Conservation (phyloP, 2,113 vertebrate species). For the Pimephales promelas region DNA sequence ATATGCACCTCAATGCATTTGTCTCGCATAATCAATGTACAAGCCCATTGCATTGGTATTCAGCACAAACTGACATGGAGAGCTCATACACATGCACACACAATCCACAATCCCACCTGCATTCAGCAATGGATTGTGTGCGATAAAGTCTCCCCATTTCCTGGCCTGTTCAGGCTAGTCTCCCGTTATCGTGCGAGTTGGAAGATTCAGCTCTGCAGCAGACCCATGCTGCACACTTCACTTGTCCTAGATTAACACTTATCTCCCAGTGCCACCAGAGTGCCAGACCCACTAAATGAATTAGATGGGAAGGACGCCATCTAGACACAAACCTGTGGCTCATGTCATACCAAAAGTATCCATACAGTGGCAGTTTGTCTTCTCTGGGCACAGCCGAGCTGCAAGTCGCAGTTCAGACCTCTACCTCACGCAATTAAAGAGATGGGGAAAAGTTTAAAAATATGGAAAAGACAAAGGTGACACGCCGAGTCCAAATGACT, state of each 20-base stretch:
- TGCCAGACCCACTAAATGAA: conserved; percentile 73
- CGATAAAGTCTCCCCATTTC: conserved; percentile 67
- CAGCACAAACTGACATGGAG: background rate
- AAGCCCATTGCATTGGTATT: background rate
- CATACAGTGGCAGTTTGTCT: conserved; percentile 28
- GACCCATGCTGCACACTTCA: conserved; percentile 65
- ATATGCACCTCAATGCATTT: background rate
- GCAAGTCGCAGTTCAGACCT: conserved; percentile 12
- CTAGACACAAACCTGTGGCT: conserved; percentile 63
- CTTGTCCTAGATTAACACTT: conserved; percentile 77
- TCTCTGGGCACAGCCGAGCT: background rate
- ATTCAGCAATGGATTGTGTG: conserved; percentile 53
- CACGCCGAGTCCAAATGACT: conserved; percentile 25
- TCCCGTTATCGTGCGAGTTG: conserved; percentile 65
- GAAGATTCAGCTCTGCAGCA: conserved; percentile 58
- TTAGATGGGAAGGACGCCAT: conserved; percentile 67
- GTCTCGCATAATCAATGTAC: background rate
- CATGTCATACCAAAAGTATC: conserved; percentile 16
- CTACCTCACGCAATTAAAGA: background rate
- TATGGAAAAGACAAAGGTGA: conserved; percentile 25
- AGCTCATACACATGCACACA: conserved; percentile 12
- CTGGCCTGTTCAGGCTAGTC: conserved; percentile 63
- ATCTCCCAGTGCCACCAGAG: conserved; percentile 73
- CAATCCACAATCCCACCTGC: conserved; percentile 36
- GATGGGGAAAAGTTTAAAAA: conserved; percentile 1